These are phyloP conservation scores for Osmoderma eremita DNA, from an alignment of 2,888 invertebrate genomes.

Conservation along the genomic window DNA sequence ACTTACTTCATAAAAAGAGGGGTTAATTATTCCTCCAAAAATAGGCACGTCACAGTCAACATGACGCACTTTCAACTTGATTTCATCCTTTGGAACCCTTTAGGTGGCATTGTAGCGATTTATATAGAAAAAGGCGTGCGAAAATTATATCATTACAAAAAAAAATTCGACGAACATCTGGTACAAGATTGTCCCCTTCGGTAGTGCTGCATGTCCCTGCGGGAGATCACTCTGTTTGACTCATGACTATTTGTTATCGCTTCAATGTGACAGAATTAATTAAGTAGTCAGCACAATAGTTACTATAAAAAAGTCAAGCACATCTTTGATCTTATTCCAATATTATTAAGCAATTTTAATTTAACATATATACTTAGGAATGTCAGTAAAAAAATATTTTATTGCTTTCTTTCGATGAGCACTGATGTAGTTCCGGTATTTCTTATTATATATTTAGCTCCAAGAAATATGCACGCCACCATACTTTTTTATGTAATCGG, in stretches of 20 bases:
- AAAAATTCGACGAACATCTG: constrained; percentile 29
- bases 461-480: too few relatives aligned
- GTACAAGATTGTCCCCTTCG: constrained; percentile 19
- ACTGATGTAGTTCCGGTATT: too few relatives aligned
- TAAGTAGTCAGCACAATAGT: constrained; percentile 46
- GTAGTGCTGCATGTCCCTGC: constrained; percentile 47
- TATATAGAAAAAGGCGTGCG: constrained; percentile 58
- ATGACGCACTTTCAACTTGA: constrained; percentile 53
- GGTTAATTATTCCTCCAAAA: constrained; percentile 31
- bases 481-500: too few relatives aligned
- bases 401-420: too few relatives aligned
- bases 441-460: too few relatives aligned
- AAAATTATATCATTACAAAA: constrained; percentile 57
- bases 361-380: too few relatives aligned
- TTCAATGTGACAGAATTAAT: constrained; percentile 51
- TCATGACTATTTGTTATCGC: constrained; percentile 48
- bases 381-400: too few relatives aligned
- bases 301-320: too few relatives aligned
- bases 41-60: constrained; percentile 37
- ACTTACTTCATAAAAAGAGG: background rate
- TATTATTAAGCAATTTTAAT: too few relatives aligned
- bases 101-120: constrained; percentile 52
- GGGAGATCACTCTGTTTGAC: constrained; percentile 44
- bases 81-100: constrained; percentile 49
- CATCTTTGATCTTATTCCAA: too few relatives aligned